Percentiles rank a stretch among this genome's conserved stretches.
Evolutionary conservation across 2,888 invertebrate genomes (phyloP).

Genomic region (Ectemnius cavifrons): DNA sequence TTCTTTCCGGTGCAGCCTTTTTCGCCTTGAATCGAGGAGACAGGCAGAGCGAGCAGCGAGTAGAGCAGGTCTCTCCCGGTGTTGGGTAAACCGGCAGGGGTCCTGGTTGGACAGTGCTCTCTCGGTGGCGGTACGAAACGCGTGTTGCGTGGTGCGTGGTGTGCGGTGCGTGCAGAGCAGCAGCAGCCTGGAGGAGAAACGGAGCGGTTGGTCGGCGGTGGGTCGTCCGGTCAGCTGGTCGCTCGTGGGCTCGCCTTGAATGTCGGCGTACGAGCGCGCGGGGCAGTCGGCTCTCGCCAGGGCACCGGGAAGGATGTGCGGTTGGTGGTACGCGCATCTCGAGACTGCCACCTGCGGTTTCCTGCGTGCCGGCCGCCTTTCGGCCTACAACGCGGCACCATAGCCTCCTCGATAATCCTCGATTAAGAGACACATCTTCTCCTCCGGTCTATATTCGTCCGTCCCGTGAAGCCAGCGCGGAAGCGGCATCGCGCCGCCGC

Average conservation of each 20-base stretch:
- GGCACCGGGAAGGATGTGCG: conserved; percentile 66
- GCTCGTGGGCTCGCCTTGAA: conserved; percentile 50
- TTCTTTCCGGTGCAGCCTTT: too few species aligned
- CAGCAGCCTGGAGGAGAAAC: conserved; percentile 7
- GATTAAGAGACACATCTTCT: conserved; percentile 15
- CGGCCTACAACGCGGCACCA: conserved; percentile 52
- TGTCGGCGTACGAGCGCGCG: conserved; percentile 46
- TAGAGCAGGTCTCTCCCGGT: too few species aligned
- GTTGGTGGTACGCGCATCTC: conserved; percentile 46
- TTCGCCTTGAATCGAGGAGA: too few species aligned
- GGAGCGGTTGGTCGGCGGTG: too few species aligned
- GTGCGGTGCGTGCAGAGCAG: not conserved
- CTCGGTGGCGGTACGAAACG: too few species aligned
- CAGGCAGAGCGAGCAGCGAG: too few species aligned
- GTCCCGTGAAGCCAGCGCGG: conserved; percentile 1
- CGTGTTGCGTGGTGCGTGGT: too few species aligned
- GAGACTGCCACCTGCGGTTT: conserved; percentile 44
- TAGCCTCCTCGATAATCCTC: conserved; percentile 28
- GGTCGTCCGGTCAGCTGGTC: conserved; percentile 54
- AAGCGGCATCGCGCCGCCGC: too few species aligned
- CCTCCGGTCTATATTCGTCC: not conserved
- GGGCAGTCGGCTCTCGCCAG: conserved; percentile 69
- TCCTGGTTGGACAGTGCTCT: too few species aligned
- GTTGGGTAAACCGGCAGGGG: too few species aligned
- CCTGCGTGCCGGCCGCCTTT: conserved; percentile 49